phyloP scores from a whole-genome alignment of 2,113 vertebrate species.

The Erinaceus europaeus region DNA sequence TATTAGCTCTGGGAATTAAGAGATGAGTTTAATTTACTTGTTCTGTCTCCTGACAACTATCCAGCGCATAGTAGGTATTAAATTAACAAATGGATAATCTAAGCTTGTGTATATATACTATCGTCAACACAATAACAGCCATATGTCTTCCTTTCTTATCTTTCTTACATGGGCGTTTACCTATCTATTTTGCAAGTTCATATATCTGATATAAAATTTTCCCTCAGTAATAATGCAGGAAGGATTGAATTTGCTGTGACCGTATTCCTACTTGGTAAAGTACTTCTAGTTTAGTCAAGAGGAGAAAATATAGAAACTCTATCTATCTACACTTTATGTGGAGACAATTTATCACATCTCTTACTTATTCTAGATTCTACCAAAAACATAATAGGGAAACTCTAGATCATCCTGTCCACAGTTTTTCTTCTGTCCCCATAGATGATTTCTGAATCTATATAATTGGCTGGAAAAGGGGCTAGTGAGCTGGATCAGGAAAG shows the following conservation, averaged over 20 bases:
- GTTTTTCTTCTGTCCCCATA: background rate
- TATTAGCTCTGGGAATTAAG: too few relatives aligned
- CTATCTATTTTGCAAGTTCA: background rate
- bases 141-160: background rate
- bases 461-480: too few relatives aligned
- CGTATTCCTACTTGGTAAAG: background rate
- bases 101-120: background rate
- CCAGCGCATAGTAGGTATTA: background rate
- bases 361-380: background rate
- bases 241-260: background rate
- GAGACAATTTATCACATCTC: background rate
- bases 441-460: background rate
- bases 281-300: background rate
- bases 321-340: background rate
- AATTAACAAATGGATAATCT: background rate
- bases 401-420: background rate
- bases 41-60: too few relatives aligned
- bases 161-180: background rate
- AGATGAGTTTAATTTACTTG: too few relatives aligned
- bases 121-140: background rate
- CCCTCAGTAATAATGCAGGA: background rate
- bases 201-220: background rate
- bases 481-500: too few relatives aligned
- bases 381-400: background rate
- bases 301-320: background rate